A percentile compares a stretch with the other conserved stretches of the same genome.
These are phyloP conservation scores for zebrafish (Danio rerio) DNA, from an alignment of 2,113 vertebrate species.

Conservation along the genomic window DNA sequence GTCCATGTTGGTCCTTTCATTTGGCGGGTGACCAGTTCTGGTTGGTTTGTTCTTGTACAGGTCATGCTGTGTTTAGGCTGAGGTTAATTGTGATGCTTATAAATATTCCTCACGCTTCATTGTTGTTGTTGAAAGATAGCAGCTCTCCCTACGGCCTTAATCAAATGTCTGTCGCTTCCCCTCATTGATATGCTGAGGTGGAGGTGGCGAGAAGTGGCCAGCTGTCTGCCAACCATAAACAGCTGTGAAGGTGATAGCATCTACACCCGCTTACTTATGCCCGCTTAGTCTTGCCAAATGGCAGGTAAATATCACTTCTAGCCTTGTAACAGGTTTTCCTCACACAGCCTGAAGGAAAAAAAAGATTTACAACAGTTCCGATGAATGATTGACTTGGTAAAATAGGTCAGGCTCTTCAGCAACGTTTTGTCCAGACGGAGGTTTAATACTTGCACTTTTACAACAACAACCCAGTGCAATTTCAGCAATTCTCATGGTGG, in stretches of 20 bases:
- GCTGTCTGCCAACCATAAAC: neutral
- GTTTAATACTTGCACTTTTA: conserved; percentile 18
- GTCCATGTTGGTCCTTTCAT: neutral
- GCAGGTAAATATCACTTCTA: neutral
- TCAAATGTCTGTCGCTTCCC: conserved; percentile 37
- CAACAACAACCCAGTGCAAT: conserved; percentile 30
- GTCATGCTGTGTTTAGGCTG: conserved; percentile 12
- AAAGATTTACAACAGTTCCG: neutral
- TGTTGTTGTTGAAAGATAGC: conserved; percentile 38
- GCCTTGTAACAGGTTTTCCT: neutral
- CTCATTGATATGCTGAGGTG: conserved; percentile 38
- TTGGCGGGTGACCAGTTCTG: neutral
- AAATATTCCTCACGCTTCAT: conserved; percentile 31
- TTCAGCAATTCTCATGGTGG: neutral
- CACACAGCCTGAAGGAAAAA: neutral
- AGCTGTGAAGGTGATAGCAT: neutral
- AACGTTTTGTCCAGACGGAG: neutral
- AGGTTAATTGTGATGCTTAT: conserved; percentile 39
- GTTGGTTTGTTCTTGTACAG: neutral
- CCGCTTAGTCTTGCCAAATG: neutral
- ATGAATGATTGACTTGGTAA: neutral
- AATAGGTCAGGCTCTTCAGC: neutral
- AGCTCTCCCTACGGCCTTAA: conserved; percentile 4
- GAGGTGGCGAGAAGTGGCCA: conserved; percentile 4
- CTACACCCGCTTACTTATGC: neutral